phyloP scores from a whole-genome alignment of 2,797 vertebrate species.

The Rhinoraja longicauda region DNA sequence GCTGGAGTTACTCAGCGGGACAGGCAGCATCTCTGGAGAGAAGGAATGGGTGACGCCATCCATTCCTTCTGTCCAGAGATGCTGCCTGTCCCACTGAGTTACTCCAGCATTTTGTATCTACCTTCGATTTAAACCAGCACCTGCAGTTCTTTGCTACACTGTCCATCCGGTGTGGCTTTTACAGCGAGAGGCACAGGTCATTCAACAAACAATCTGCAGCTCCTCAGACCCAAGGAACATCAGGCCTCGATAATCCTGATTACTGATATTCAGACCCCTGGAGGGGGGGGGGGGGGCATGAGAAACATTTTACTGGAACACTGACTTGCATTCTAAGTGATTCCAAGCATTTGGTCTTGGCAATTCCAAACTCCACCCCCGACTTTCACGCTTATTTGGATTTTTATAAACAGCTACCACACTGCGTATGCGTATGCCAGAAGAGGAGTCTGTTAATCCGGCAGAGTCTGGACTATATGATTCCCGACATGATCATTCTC shows the following conservation, averaged over 20 bases:
- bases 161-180: not conserved
- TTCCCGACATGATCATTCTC: no score
- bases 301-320: not conserved
- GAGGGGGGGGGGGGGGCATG: no score
- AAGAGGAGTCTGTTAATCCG: not conserved
- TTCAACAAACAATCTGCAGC: not conserved
- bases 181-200: no score
- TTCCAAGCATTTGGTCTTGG: not conserved
- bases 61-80: no score
- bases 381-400: not conserved
- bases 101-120: no score
- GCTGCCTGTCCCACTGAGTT: no score
- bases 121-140: no score
- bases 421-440: not conserved
- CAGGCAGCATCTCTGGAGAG: no score
- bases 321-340: not conserved
- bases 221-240: not conserved
- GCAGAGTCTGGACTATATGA: no score
- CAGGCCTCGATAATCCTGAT: not conserved
- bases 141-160: no score
- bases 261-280: not conserved
- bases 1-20: no score
- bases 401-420: not conserved
- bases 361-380: not conserved
- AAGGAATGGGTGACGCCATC: no score